Conservation (phyloP, 92 coral and sea anemone species). For the Meandrina meandrites region DNA sequence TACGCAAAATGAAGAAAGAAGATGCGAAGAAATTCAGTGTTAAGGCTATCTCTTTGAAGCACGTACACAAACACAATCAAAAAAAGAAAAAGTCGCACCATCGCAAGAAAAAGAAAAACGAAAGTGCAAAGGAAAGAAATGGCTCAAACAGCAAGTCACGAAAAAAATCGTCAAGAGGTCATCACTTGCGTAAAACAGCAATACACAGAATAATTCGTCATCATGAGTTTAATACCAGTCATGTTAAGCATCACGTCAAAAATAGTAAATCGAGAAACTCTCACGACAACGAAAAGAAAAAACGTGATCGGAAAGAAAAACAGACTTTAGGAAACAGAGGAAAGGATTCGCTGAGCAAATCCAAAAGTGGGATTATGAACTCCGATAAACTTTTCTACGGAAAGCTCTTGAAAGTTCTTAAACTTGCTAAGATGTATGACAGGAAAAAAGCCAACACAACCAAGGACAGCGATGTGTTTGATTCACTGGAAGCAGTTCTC, state of each 20-base stretch:
- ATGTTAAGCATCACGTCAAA: background rate
- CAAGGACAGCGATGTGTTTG: constrained; percentile 38
- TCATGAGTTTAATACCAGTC: background rate
- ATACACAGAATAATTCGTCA: background rate
- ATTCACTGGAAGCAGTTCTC: constrained; percentile 50
- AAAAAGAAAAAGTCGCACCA: constrained; percentile 1
- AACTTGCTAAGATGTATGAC: constrained; percentile 51
- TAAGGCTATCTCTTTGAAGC: background rate
- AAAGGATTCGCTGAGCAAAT: background rate
- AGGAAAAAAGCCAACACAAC: constrained; percentile 31
- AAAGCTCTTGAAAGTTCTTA: constrained; percentile 66
- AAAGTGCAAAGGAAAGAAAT: background rate
- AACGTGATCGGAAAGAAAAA: background rate
- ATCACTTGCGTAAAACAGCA: background rate
- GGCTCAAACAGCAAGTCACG: background rate
- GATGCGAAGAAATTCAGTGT: background rate
- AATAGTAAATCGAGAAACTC: background rate
- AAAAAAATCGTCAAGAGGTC: background rate
- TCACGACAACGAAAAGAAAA: background rate
- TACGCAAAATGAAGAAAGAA: constrained; percentile 17
- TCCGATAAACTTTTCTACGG: constrained; percentile 57
- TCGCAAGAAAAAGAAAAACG: constrained; percentile 24
- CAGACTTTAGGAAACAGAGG: background rate
- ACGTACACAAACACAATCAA: background rate
- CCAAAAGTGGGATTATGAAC: background rate